Base-by-base conservation (phyloP, 1,140 invertebrate genomes). In the Periplaneta americana region DNA sequence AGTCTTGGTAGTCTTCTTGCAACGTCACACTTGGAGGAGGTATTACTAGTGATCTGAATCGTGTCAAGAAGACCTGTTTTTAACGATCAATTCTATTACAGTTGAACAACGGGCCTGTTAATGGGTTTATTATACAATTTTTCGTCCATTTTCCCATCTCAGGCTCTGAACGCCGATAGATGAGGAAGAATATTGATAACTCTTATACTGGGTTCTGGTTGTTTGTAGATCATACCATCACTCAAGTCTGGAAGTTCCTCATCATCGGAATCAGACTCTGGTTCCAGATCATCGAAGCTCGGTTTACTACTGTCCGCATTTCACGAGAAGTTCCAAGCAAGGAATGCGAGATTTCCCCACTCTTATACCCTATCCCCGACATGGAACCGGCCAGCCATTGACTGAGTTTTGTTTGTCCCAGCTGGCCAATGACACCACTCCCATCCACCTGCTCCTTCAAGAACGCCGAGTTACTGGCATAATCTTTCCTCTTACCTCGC, bases 231-330 rank as follows among this genome's bases (percentile, higher is more conserved):
- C 28, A 22, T 32, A n/a, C 77, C 80, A 34, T 85, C 81, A 91
- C 84, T 91, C 90, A 92, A 85, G 78, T 91, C 91, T 1, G 91
- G 91, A 84, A 92, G 85, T 75, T 90, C 90, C 79, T 91, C 91
- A 76, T 92, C 91, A 81, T 92, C 91, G 35, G 91, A 91, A 83
- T 92, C 90, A 32, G 87, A 84, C 83, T 89, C 88, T 15, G 87
- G 88, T 33, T 88, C 88, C 79, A 91, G 84, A 82, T 91, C 90
- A 82, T 90, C 88, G 35, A 91, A 89, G 80, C 87, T 85, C 80
- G 89, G 89, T 85, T 90, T 91, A 66, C 83, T 84, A n/a, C n/a
- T n/a, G n/a, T n/a, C n/a, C n/a, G n/a, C n/a, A n/a, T n/a, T n/a
- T n/a, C n/a, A n/a, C n/a, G n/a, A n/a, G n/a, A n/a, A n/a, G n/a